phyloP scores from a whole-genome alignment of 2,888 invertebrate genomes.

The Julus scanicus region DNA sequence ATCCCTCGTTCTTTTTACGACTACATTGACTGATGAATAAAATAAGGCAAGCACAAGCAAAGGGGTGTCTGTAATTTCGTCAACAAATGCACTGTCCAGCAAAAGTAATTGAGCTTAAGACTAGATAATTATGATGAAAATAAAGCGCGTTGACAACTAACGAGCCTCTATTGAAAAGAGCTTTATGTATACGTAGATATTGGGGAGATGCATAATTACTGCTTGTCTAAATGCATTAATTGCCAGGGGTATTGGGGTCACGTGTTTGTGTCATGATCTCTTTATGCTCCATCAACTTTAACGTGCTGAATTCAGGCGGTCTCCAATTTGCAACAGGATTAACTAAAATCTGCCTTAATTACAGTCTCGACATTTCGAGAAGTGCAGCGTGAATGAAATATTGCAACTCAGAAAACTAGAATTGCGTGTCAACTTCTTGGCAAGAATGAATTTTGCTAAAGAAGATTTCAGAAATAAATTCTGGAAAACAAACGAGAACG shows the following conservation, averaged over 20 bases:
- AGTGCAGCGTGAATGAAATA: constrained; percentile 32
- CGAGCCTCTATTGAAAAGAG: constrained; percentile 17
- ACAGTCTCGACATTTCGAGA: not conserved
- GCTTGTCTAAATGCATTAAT: constrained; percentile 12
- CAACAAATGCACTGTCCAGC: not conserved
- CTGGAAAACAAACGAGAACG: no score
- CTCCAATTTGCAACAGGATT: constrained; percentile 11
- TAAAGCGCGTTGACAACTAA: not conserved
- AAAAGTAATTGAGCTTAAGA: constrained; percentile 8
- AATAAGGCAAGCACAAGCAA: not conserved
- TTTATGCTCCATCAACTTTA: not conserved
- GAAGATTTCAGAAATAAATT: not conserved
- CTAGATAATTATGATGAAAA: not conserved
- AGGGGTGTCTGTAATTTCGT: not conserved
- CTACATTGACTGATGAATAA: not conserved
- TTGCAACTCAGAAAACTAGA: not conserved
- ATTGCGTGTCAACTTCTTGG: not conserved
- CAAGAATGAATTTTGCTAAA: not conserved
- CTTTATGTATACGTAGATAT: not conserved
- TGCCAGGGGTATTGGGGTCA: not conserved
- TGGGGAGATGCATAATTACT: not conserved
- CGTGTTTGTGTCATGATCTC: not conserved
- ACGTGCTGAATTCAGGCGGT: not conserved
- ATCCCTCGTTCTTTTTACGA: not conserved
- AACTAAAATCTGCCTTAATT: constrained; percentile 4